Conservation (phyloP, 2,797 vertebrate species). For the Acanthiza pusilla region DNA sequence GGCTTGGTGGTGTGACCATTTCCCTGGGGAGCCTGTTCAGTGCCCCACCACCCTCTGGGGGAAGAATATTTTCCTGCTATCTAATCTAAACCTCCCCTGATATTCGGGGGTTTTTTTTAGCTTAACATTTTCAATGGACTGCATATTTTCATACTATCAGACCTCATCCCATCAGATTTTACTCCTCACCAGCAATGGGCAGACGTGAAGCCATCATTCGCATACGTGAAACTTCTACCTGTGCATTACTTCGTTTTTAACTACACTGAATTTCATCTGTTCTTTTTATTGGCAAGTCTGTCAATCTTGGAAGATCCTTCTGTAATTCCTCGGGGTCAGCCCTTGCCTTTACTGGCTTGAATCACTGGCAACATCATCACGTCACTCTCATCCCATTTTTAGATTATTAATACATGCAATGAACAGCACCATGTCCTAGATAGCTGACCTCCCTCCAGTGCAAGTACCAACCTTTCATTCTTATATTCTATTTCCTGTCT, state of each 20-base stretch:
- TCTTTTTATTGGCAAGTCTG: background rate
- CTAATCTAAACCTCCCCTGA: background rate
- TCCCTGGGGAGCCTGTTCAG: background rate
- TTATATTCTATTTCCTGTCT: background rate
- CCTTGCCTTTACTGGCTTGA: background rate
- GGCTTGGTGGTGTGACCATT: background rate
- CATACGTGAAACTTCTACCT: background rate
- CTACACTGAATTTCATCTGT: background rate
- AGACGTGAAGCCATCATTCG: background rate
- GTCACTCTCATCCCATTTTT: background rate
- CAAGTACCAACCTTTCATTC: background rate
- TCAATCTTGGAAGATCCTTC: background rate
- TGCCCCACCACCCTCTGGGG: fast-evolving
- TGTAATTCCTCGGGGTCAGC: background rate
- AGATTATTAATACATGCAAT: background rate
- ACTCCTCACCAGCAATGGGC: background rate
- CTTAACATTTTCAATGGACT: background rate
- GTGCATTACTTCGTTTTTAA: background rate
- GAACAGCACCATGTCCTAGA: background rate
- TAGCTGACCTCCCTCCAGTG: background rate
- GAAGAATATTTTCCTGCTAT: background rate
- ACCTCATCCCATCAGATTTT: background rate
- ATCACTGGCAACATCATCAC: background rate
- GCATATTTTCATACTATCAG: background rate
- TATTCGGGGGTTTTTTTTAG: background rate